Percentiles rank a stretch among this genome's conserved stretches.
These are phyloP conservation scores for Macropodus opercularis DNA, from an alignment of 2,797 vertebrate species.

Conservation along the genomic window DNA sequence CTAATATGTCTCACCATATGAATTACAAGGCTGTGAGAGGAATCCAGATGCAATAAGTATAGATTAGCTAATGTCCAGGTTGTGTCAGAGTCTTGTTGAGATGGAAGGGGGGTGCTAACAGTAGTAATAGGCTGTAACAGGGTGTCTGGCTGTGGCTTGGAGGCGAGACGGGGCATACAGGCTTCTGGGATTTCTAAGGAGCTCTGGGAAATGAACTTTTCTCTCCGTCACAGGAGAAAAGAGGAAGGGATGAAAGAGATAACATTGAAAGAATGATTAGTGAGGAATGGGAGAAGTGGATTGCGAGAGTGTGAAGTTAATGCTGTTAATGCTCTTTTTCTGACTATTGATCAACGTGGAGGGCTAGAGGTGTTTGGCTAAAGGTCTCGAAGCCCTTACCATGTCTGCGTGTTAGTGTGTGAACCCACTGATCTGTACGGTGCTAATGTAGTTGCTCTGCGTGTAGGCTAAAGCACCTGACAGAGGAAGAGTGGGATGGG, in stretches of 20 bases:
- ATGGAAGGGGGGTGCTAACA: slow-evolving; percentile 36
- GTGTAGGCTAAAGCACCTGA: slow-evolving; percentile 64
- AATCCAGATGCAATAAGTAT: slow-evolving; percentile 82
- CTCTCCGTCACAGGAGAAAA: slow-evolving; percentile 45
- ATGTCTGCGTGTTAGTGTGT: slow-evolving; percentile 57
- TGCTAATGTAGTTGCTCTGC: slow-evolving; percentile 37
- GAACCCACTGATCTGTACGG: slow-evolving; percentile 69
- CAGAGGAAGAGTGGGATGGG: slow-evolving; percentile 63
- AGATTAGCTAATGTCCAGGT: slow-evolving; percentile 82
- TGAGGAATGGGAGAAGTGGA: slow-evolving; percentile 59
- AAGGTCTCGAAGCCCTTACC: slow-evolving; percentile 62
- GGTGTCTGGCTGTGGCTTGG: slow-evolving; percentile 74
- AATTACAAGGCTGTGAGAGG: slow-evolving; percentile 82
- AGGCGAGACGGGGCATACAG: slow-evolving; percentile 64
- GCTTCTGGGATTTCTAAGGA: slow-evolving; percentile 71
- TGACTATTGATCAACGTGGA: slow-evolving; percentile 75
- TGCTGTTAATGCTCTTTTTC: slow-evolving; percentile 68
- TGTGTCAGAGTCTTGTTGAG: slow-evolving; percentile 74
- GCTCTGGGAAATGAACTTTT: slow-evolving; percentile 78
- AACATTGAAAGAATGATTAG: slow-evolving; percentile 76
- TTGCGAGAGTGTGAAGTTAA: slow-evolving; percentile 58
- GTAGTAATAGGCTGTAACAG: slow-evolving; percentile 72
- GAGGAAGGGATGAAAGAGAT: slow-evolving; percentile 41
- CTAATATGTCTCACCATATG: slow-evolving; percentile 85
- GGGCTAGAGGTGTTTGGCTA: slow-evolving; percentile 65